Conservation (phyloP, 2,113 vertebrate genomes). For the Octodon degus region DNA sequence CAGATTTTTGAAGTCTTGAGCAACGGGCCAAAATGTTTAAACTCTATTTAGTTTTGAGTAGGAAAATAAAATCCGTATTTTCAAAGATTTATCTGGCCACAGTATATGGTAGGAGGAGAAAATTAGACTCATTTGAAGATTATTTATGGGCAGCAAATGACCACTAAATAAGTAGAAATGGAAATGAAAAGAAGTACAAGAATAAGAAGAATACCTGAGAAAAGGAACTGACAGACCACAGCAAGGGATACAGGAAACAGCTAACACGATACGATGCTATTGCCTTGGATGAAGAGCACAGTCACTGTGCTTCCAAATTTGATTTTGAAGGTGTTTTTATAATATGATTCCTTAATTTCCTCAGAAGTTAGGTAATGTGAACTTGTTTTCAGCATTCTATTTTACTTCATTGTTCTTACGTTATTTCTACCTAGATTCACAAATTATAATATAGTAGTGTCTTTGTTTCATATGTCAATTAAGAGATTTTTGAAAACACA, state of each 20-base stretch:
- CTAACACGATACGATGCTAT: not conserved
- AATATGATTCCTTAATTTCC: conserved; percentile 48
- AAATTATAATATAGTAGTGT: conserved; percentile 4
- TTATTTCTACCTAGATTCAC: conserved; percentile 45
- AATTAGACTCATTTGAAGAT: conserved; percentile 51
- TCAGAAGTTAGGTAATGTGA: conserved; percentile 50
- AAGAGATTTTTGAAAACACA: conserved; percentile 63
- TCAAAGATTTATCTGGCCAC: conserved; percentile 24
- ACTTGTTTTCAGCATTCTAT: not conserved
- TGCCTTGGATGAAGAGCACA: conserved; percentile 11
- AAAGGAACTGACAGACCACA: not conserved
- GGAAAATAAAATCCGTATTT: conserved; percentile 37
- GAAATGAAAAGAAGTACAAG: conserved; percentile 34
- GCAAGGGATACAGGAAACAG: not conserved
- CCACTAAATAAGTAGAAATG: conserved; percentile 9
- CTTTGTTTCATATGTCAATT: conserved; percentile 54
- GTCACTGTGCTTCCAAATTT: not conserved
- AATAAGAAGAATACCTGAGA: not conserved
- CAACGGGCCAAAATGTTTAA: not conserved
- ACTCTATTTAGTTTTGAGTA: conserved; percentile 12
- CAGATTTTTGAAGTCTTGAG: conserved; percentile 12
- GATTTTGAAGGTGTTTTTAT: conserved; percentile 21
- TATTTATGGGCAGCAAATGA: conserved; percentile 3
- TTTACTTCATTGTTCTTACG: conserved; percentile 45
- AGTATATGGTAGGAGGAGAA: not conserved